Evolutionary conservation across 2,888 invertebrate genomes (phyloP).

Genomic region (Augochlorella aurata): DNA sequence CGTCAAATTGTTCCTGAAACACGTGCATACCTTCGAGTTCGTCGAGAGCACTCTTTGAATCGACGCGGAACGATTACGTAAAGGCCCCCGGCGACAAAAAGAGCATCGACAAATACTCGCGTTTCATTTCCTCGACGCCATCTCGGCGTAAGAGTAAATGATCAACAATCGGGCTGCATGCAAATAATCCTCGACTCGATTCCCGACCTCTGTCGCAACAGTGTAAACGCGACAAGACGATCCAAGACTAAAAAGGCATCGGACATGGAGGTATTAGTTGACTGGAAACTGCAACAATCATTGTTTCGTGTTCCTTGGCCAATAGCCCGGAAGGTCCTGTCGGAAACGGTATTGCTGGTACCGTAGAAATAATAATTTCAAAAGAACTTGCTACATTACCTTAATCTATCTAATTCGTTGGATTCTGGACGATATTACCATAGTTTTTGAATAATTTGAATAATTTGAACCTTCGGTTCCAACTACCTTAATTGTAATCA

Average conservation of each 20-base stretch:
- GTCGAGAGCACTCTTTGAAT: neutral
- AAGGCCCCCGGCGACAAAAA: constrained; percentile 14
- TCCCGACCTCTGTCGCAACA: neutral
- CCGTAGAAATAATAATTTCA: no score
- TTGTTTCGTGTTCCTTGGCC: constrained; percentile 16
- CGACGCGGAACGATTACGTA: constrained; percentile 16
- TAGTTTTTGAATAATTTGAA: no score
- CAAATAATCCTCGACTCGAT: constrained; percentile 41
- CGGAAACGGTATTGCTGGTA: neutral
- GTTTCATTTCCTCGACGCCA: constrained; percentile 39
- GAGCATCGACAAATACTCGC: constrained; percentile 10
- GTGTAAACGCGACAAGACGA: constrained; percentile 22
- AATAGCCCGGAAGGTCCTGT: neutral
- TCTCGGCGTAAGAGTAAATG: constrained; percentile 42
- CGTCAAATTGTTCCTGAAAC: constrained; percentile 10
- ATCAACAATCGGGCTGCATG: constrained; percentile 40
- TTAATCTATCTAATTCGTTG: no score
- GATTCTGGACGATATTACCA: no score
- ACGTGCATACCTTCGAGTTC: neutral
- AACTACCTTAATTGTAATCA: no score
- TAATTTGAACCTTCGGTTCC: no score
- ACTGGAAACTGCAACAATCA: constrained; percentile 15
- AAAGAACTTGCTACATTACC: no score
- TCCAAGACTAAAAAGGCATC: constrained; percentile 14
- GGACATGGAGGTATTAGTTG: constrained; percentile 14